These are phyloP conservation scores for Eulemur rufifrons DNA, from an alignment of 2,113 vertebrate genomes.

Conservation along the genomic window DNA sequence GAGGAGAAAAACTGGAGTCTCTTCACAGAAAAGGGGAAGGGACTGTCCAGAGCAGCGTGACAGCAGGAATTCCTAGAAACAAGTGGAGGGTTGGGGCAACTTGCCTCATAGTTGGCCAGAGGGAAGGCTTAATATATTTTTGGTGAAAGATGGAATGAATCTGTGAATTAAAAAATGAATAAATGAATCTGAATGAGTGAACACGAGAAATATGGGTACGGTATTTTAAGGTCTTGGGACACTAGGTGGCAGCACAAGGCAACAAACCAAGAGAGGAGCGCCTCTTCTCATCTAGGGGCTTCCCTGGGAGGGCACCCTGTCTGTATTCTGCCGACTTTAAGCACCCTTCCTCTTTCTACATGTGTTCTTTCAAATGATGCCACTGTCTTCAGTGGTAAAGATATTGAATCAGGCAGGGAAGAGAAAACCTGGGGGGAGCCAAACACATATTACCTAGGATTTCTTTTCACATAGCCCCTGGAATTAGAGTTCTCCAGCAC, in stretches of 20 bases:
- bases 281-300: fast-evolving
- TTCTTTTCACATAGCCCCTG: background rate
- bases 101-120: background rate
- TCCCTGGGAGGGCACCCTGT: fast-evolving
- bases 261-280: background rate
- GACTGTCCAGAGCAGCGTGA: background rate
- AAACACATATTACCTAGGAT: background rate
- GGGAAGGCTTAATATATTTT: background rate
- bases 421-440: background rate
- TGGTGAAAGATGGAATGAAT: background rate
- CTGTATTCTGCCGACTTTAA: background rate
- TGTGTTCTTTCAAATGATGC: background rate
- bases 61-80: background rate
- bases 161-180: background rate
- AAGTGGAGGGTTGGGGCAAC: too few species aligned
- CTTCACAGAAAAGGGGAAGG: background rate
- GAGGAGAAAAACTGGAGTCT: background rate
- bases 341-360: background rate
- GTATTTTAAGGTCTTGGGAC: background rate
- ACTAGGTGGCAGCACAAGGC: conserved; percentile 70
- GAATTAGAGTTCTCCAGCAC: background rate
- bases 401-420: background rate
- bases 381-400: background rate
- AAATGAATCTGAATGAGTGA: background rate
- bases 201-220: background rate